A percentile compares a stretch with the other conserved stretches of the same genome.
Conservation (phyloP, 2,113 vertebrate species). For the Pterophyllum scalare region DNA sequence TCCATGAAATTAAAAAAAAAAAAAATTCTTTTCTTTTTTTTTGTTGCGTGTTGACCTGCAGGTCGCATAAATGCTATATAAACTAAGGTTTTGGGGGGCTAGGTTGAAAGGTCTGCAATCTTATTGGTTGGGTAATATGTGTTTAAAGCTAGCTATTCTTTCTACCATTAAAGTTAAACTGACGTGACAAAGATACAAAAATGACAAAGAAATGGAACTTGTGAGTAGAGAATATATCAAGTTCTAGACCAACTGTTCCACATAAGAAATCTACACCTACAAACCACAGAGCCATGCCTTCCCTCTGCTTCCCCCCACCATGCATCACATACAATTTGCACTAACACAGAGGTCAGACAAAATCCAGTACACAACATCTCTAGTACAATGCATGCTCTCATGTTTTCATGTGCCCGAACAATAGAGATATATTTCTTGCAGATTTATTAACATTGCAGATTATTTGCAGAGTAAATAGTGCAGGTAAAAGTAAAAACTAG, state of each 20-base stretch:
- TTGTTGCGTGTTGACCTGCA: slow-evolving; percentile 32
- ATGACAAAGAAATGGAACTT: slow-evolving; percentile 47
- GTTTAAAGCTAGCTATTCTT: slow-evolving; percentile 34
- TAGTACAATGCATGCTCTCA: slow-evolving; percentile 80
- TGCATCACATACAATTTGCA: slow-evolving; percentile 76
- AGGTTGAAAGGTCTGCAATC: slow-evolving; percentile 25
- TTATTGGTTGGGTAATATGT: slow-evolving; percentile 26
- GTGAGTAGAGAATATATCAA: slow-evolving; percentile 47
- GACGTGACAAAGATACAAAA: slow-evolving; percentile 50
- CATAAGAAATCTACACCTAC: slow-evolving; percentile 68
- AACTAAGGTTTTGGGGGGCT: not conserved
- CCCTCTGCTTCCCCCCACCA: slow-evolving; percentile 65
- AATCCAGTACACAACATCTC: slow-evolving; percentile 76
- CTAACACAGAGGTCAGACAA: slow-evolving; percentile 76
- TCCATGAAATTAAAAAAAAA: slow-evolving; percentile 29
- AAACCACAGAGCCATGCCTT: slow-evolving; percentile 62
- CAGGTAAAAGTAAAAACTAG: slow-evolving; percentile 11
- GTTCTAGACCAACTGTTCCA: slow-evolving; percentile 60
- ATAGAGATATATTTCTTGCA: slow-evolving; percentile 58
- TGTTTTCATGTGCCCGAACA: slow-evolving; percentile 67
- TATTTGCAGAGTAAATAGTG: slow-evolving; percentile 45
- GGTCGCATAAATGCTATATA: slow-evolving; percentile 36
- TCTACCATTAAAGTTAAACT: slow-evolving; percentile 29
- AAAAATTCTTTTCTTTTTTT: not conserved
- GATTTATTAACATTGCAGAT: slow-evolving; percentile 71